Conservation (phyloP, 2,113 vertebrate species). For the Gallinago paraguaiae region DNA sequence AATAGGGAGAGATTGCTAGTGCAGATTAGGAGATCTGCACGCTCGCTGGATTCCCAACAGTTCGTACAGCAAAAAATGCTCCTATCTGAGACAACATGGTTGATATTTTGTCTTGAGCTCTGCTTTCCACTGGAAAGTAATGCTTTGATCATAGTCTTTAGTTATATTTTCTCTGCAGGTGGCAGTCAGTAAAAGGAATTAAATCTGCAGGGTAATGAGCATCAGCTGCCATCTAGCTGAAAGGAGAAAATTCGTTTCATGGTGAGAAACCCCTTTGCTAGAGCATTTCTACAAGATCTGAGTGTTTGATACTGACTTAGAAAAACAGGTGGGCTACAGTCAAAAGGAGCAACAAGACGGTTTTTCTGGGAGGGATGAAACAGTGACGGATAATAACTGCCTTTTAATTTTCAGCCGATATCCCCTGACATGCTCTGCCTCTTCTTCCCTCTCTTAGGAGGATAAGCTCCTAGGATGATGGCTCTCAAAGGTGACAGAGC, state of each 20-base stretch:
- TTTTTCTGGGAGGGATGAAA: background rate
- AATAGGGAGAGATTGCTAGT: background rate
- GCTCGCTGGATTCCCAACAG: fast-evolving
- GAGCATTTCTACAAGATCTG: background rate
- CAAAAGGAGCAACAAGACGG: background rate
- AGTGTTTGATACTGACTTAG: background rate
- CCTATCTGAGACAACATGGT: background rate
- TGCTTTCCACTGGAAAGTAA: background rate
- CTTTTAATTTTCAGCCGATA: background rate
- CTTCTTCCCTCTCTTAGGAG: background rate
- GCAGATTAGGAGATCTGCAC: background rate
- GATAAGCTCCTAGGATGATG: background rate
- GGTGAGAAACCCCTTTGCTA: background rate
- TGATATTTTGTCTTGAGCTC: background rate
- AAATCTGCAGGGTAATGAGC: background rate
- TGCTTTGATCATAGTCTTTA: constrained; percentile 29
- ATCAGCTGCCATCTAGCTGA: background rate
- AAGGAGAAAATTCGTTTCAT: background rate
- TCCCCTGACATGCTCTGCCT: background rate
- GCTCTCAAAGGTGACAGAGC: background rate
- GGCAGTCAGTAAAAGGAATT: background rate
- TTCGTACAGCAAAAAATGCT: background rate
- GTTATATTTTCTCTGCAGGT: background rate
- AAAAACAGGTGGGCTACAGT: background rate
- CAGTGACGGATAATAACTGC: background rate